Evolutionary conservation across 1,140 invertebrate species (phyloP).

Genomic region (Hyphantria cunea): DNA sequence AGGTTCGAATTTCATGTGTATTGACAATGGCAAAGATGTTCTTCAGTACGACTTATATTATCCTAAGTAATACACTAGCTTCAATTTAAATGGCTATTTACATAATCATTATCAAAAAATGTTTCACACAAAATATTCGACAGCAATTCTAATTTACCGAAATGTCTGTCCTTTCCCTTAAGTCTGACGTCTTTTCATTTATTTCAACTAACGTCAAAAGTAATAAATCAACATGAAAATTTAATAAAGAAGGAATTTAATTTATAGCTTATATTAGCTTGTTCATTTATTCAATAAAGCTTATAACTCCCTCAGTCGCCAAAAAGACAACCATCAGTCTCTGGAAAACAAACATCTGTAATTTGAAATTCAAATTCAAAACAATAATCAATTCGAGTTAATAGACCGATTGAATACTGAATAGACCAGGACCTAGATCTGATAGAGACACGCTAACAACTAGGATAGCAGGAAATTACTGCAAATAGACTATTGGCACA

Average conservation of each 20-base stretch:
- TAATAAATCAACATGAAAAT: background rate
- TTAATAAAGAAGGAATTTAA: background rate
- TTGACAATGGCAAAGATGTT: too few species aligned
- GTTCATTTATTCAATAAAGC: background rate
- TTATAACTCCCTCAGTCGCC: background rate
- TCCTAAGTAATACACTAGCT: too few species aligned
- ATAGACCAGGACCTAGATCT: slow-evolving; percentile 37
- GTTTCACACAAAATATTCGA: too few species aligned
- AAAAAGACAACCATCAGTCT: slow-evolving; percentile 15
- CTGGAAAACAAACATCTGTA: slow-evolving; percentile 18
- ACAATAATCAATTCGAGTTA: slow-evolving; percentile 12
- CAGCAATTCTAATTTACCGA: too few species aligned
- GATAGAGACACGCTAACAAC: slow-evolving; percentile 41
- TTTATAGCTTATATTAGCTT: slow-evolving; percentile 5
- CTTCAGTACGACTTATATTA: too few species aligned
- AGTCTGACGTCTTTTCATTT: slow-evolving; percentile 6
- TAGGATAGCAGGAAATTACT: slow-evolving; percentile 49
- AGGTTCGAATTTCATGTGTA: too few species aligned
- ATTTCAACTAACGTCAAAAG: background rate
- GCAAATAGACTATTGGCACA: slow-evolving; percentile 51
- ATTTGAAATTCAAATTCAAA: slow-evolving; percentile 24
- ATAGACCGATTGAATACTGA: slow-evolving; percentile 6
- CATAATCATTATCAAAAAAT: too few species aligned
- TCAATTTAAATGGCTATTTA: too few species aligned
- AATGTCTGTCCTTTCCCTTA: too few species aligned